Conservation (phyloP, 2,888 invertebrate species). For the Eristalinus aeneus region DNA sequence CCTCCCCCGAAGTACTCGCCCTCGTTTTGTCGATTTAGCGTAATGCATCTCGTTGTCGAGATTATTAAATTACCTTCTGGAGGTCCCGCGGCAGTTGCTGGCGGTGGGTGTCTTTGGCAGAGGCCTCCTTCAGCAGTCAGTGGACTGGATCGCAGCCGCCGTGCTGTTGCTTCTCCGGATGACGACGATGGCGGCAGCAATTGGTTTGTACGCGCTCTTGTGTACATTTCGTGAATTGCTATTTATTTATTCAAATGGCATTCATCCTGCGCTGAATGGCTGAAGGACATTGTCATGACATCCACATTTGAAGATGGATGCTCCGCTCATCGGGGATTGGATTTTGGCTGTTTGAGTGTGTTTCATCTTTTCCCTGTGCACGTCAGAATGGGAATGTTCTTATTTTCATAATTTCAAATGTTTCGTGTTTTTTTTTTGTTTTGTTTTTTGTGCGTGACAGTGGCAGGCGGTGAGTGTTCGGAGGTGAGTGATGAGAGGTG, state of each 20-base stretch:
- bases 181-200: slow-evolving; percentile 34
- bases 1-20: slow-evolving; percentile 9
- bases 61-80: slow-evolving; percentile 58
- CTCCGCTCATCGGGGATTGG: slow-evolving; percentile 42
- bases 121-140: background rate
- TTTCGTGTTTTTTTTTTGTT: slow-evolving; percentile 29
- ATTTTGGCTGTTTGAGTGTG: slow-evolving; percentile 18
- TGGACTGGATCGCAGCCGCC: background rate
- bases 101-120: background rate
- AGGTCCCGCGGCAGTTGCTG: slow-evolving; percentile 12
- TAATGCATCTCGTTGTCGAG: slow-evolving; percentile 32
- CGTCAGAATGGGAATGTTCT: slow-evolving; percentile 20
- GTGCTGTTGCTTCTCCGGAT: background rate
- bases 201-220: slow-evolving; percentile 28
- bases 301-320: slow-evolving; percentile 53
- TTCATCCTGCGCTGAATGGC: slow-evolving; percentile 52
- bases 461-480: background rate
- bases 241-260: slow-evolving; percentile 67
- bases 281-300: slow-evolving; percentile 64
- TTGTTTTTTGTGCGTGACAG: background rate
- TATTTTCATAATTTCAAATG: slow-evolving; percentile 41
- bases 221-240: slow-evolving; percentile 58
- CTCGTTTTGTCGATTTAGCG: slow-evolving; percentile 37
- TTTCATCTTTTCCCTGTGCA: background rate
- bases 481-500: background rate